Percentiles rank a stretch among this genome's conserved stretches.
phyloP scores from a whole-genome alignment of 2,113 vertebrate genomes.

The Struthio camelus region DNA sequence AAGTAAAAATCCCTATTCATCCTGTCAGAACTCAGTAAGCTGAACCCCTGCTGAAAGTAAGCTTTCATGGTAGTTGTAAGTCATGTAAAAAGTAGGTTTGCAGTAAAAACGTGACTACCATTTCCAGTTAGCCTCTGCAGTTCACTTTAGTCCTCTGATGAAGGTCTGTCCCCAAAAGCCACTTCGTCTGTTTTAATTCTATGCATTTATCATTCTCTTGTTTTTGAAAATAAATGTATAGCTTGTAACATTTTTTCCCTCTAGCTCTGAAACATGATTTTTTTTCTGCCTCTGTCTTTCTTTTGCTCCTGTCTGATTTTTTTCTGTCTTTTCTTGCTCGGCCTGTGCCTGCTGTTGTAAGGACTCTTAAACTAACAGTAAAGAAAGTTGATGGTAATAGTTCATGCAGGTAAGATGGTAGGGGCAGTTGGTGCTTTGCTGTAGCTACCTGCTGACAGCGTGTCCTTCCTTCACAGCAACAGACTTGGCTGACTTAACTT shows the following conservation, averaged over 20 bases:
- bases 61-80: background rate
- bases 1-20: background rate
- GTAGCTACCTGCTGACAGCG: slow-evolving; percentile 44
- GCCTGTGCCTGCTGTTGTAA: slow-evolving; percentile 75
- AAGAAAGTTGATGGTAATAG: slow-evolving; percentile 89
- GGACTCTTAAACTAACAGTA: slow-evolving; percentile 89
- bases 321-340: slow-evolving; percentile 80
- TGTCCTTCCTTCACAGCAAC: slow-evolving; percentile 17
- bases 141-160: background rate
- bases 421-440: slow-evolving; percentile 54
- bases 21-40: background rate
- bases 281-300: slow-evolving; percentile 66
- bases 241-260: slow-evolving; percentile 23
- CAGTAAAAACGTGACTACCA: background rate
- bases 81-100: background rate
- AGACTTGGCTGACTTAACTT: slow-evolving; percentile 35
- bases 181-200: background rate
- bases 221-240: slow-evolving; percentile 27
- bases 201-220: slow-evolving; percentile 20
- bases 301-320: slow-evolving; percentile 68
- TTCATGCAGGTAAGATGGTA: slow-evolving; percentile 86
- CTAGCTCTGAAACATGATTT: slow-evolving; percentile 49
- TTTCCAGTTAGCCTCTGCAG: background rate
- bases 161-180: background rate
- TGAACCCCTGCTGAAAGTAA: background rate